phyloP scores from a whole-genome alignment of 2,888 invertebrate species.

The Drosophila rellima region DNA sequence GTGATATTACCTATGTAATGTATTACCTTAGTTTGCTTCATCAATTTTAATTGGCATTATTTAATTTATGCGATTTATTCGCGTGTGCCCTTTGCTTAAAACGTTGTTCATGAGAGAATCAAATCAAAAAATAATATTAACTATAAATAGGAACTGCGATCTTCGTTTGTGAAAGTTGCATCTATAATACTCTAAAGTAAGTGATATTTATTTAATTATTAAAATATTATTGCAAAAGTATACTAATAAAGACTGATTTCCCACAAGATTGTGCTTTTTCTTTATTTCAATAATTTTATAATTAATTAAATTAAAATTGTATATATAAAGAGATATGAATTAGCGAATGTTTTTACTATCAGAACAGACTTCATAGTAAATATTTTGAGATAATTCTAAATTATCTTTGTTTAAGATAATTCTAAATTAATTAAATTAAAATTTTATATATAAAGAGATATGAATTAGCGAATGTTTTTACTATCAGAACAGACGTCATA shows the following conservation, averaged over 20 bases:
- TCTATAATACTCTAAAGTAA: slow-evolving; percentile 2
- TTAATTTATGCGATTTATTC: slow-evolving; percentile 48
- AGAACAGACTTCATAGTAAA: too few species aligned
- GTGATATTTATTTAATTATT: background rate
- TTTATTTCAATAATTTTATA: background rate
- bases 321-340: too few species aligned
- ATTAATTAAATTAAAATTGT: too few species aligned
- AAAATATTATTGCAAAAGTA: background rate
- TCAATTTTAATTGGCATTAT: slow-evolving; percentile 45
- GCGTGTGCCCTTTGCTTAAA: slow-evolving; percentile 40
- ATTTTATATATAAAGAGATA: too few species aligned
- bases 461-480: too few species aligned
- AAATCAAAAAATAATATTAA: slow-evolving; percentile 6
- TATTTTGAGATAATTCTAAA: too few species aligned
- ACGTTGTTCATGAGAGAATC: slow-evolving; percentile 30
- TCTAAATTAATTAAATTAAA: too few species aligned
- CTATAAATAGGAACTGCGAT: background rate
- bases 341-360: too few species aligned
- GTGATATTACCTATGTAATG: slow-evolving; percentile 17
- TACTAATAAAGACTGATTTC: background rate
- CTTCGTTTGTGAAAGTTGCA: slow-evolving; percentile 22
- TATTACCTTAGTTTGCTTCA: slow-evolving; percentile 35
- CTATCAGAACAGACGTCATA: too few species aligned
- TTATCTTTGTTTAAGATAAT: too few species aligned
- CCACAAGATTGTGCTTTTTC: background rate